Conservation (phyloP, 2,113 vertebrate species). For the Anhinga rufa region DNA sequence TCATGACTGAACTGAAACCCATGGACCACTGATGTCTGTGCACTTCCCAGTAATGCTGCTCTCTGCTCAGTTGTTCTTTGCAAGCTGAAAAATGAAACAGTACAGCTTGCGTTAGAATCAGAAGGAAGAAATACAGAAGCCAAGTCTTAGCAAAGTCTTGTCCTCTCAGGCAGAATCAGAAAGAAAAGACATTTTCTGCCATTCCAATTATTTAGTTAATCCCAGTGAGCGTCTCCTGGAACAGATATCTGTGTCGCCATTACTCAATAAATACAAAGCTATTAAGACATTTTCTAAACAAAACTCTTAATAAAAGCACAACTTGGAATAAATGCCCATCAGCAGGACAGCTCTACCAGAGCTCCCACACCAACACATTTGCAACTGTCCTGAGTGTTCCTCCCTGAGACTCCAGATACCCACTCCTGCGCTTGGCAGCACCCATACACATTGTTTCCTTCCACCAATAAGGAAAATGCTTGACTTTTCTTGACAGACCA, state of each 20-base stretch:
- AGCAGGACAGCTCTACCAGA: neutral
- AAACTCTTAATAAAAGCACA: neutral
- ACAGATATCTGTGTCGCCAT: neutral
- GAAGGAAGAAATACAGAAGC: neutral
- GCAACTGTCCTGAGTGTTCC: neutral
- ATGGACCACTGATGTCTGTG: neutral
- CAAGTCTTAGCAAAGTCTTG: neutral
- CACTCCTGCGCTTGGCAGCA: accelerated
- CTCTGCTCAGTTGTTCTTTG: neutral
- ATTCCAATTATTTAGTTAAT: constrained; percentile 28
- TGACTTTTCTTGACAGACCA: neutral
- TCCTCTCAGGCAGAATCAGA: neutral
- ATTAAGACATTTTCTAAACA: constrained; percentile 36
- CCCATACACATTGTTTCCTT: accelerated
- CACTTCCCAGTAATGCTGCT: neutral
- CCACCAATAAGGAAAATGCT: neutral
- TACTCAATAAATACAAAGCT: constrained; percentile 12
- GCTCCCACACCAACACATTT: neutral
- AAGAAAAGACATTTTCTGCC: neutral
- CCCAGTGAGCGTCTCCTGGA: constrained; percentile 18
- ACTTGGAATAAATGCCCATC: neutral
- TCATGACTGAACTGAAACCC: neutral
- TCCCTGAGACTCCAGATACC: neutral
- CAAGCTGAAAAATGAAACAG: neutral
- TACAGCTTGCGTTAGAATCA: neutral